Evolutionary conservation across 2,888 invertebrate genomes (phyloP), one percentile per base, ranked within the genome.

Genomic region (Cerastis leucographa): DNA sequence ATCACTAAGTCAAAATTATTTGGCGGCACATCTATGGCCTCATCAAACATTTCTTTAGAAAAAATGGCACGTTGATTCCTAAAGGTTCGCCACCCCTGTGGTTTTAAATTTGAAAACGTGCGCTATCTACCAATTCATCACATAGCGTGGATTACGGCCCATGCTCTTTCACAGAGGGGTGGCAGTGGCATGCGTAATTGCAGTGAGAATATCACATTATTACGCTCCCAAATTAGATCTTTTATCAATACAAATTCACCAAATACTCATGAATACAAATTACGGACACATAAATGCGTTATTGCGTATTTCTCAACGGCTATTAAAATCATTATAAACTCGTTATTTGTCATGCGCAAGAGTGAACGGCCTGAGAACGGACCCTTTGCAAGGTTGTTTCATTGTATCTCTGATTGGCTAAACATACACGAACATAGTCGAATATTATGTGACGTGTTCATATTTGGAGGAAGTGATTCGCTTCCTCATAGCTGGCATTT

Each of bases 371-470:
- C 74, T 29, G 65, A 14, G 62, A 54, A 76, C 76, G 12, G 81
- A 81, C 86, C 83, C 85, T 86, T 84, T 22, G 17, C 82, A 88
- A 83, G 87, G 82, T 76, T 75, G 40, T 29, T 29, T 12, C 71
- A 80, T 79, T 82, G 82, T 74, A 35, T 22, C 44, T 17, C 17
- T 49, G 65, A 54, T 25, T 61, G 68, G n/a, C 61, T 35, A 25
- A 14, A 54, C 42, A 54, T 61, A 59, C 8, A 12, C 49, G 29
- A 75, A 72, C 69, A 72, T 59, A 72, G 66, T 51, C 69, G 12
- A 76, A 71, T 81, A 64, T 71, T 25, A 44, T 61, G 40, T 82
- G 64, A 79, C 68, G 40, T 40, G n/a, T 22, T 4, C 40, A 25
- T 35, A 78, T 67, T 78, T 64, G 6, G 42, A 56, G 74, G 70